phyloP scores from a whole-genome alignment of 2,113 vertebrate genomes.

The Mionectes macconnelli region DNA sequence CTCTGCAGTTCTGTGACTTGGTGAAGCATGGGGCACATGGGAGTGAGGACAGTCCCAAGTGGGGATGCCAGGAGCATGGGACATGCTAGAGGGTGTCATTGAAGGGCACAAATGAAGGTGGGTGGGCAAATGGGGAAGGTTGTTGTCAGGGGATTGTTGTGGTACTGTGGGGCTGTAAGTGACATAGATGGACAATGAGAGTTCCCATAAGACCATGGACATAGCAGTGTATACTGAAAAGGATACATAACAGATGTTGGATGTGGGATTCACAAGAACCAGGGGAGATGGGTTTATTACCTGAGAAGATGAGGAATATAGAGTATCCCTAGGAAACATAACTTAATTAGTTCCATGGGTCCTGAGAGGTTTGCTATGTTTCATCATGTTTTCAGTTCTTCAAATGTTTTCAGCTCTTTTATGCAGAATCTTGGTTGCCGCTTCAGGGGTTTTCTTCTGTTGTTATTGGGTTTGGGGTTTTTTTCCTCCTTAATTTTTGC shows the following conservation, averaged over 20 bases:
- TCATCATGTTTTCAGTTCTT: not conserved
- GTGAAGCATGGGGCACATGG: not conserved
- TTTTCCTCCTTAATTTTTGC: conserved; percentile 37
- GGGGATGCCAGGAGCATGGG: rapidly evolving
- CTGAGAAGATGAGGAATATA: not conserved
- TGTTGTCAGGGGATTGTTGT: not conserved
- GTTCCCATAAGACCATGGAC: not conserved
- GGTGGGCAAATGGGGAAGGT: not conserved
- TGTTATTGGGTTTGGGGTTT: not conserved
- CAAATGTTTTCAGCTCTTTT: not conserved
- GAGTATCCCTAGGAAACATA: not conserved
- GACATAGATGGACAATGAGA: not conserved
- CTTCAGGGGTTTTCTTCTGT: not conserved
- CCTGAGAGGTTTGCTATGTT: not conserved
- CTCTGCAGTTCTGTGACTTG: not conserved
- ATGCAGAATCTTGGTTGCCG: not conserved
- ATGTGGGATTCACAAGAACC: not conserved
- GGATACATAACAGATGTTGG: not conserved
- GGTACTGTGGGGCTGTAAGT: not conserved
- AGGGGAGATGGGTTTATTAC: not conserved
- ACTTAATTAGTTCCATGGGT: not conserved
- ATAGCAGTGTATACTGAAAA: not conserved
- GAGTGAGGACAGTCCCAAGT: not conserved
- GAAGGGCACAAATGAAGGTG: not conserved
- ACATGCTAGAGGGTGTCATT: rapidly evolving